Evolutionary conservation across 1,140 invertebrate genomes (phyloP).

Genomic region (Brachionus rubens): DNA sequence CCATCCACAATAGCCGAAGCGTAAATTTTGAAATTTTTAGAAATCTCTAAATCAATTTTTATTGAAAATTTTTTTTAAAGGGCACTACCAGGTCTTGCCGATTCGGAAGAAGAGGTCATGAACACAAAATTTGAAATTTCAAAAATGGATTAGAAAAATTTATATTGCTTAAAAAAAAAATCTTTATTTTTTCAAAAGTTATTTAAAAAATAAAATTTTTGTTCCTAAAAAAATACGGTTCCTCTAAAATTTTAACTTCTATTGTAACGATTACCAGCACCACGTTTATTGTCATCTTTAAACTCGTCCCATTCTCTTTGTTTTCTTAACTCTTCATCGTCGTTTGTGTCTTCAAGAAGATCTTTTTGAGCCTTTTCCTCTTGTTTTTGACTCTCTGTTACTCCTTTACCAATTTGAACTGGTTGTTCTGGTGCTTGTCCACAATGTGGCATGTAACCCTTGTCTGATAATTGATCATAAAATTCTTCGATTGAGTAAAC

Average conservation of each 20-base stretch:
- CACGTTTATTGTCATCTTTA: constrained; percentile 69
- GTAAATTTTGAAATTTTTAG: constrained; percentile 58
- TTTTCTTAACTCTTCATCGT: constrained; percentile 69
- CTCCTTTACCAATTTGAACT: constrained; percentile 52
- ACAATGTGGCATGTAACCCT: constrained; percentile 66
- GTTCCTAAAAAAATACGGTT: too few species aligned
- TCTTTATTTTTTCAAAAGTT: background rate
- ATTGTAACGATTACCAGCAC: constrained; percentile 37
- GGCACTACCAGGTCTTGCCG: constrained; percentile 71
- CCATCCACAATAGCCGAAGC: constrained; percentile 71
- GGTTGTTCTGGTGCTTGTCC: constrained; percentile 46
- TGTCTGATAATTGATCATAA: constrained; percentile 78
- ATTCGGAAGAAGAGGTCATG: constrained; percentile 84
- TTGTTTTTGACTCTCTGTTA: constrained; percentile 51
- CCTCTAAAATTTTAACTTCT: constrained; percentile 1
- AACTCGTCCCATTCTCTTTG: constrained; percentile 80
- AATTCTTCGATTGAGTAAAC: constrained; percentile 89
- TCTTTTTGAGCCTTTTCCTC: constrained; percentile 66
- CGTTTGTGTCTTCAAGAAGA: constrained; percentile 70
- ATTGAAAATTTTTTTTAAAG: constrained; percentile 55
- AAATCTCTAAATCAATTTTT: constrained; percentile 14
- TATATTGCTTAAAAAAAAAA: background rate
- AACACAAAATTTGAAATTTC: constrained; percentile 83
- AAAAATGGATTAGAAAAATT: constrained; percentile 73
- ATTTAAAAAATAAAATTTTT: too few species aligned